Evolutionary conservation across 2,113 vertebrate species (phyloP).

Genomic region (Coreoperca whiteheadi): DNA sequence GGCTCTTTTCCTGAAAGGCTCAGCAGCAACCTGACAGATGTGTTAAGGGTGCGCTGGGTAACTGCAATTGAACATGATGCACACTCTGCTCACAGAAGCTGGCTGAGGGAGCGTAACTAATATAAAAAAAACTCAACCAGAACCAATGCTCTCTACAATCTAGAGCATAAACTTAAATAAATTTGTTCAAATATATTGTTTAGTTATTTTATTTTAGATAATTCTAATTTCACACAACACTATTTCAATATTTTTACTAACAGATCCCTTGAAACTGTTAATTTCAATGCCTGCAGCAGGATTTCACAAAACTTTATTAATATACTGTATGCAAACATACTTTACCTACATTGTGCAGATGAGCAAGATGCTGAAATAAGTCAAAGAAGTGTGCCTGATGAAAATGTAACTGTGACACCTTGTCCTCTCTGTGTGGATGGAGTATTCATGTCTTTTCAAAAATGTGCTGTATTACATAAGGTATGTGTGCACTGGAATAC

Average conservation of each 20-base stretch:
- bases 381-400: not conserved
- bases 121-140: not conserved
- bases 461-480: not conserved
- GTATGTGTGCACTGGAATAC: not conserved
- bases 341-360: not conserved
- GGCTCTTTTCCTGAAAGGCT: slow-evolving; percentile 40
- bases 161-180: not conserved
- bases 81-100: slow-evolving; percentile 13
- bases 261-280: not conserved
- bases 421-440: not conserved
- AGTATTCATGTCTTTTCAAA: not conserved
- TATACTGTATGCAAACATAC: not conserved
- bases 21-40: slow-evolving; percentile 41
- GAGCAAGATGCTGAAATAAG: not conserved
- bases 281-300: not conserved
- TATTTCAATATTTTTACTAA: not conserved
- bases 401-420: not conserved
- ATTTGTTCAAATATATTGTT: no score
- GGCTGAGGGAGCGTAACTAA: not conserved
- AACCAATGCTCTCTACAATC: not conserved
- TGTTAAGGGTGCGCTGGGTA: slow-evolving; percentile 21
- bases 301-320: not conserved
- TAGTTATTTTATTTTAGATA: not conserved
- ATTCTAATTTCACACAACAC: not conserved
- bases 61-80: slow-evolving; percentile 42